These are phyloP conservation scores for Motacilla tschutschensis DNA, from an alignment of 2,113 vertebrate species.

Conservation along the genomic window DNA sequence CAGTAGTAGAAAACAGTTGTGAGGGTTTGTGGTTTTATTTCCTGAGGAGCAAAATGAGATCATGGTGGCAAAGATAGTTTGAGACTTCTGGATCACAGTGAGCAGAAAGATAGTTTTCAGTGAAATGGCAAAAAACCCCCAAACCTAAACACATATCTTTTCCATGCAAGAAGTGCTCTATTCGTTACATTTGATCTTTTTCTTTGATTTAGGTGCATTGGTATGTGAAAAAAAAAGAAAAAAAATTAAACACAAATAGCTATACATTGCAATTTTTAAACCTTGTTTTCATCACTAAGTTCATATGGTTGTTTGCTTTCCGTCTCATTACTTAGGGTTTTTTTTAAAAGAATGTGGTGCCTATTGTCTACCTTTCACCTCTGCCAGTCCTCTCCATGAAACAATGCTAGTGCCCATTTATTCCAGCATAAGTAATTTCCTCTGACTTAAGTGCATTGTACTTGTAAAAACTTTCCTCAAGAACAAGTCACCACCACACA, in stretches of 20 bases:
- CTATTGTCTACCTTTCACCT: not conserved
- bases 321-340: fast-evolving
- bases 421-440: not conserved
- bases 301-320: not conserved
- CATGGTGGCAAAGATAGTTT: not conserved
- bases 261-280: not conserved
- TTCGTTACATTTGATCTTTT: fast-evolving
- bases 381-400: not conserved
- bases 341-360: not conserved
- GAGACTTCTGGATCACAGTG: not conserved
- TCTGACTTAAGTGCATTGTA: not conserved
- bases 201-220: not conserved
- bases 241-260: not conserved
- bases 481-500: not conserved
- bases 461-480: not conserved
- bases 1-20: not conserved
- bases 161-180: not conserved
- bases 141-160: not conserved
- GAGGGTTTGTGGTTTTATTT: not conserved
- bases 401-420: not conserved
- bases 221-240: not conserved
- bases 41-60: not conserved
- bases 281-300: not conserved
- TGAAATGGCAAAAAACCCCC: fast-evolving
- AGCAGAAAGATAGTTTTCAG: not conserved